phyloP scores from a whole-genome alignment of 2,888 invertebrate genomes.

The Epinotia ramella region DNA sequence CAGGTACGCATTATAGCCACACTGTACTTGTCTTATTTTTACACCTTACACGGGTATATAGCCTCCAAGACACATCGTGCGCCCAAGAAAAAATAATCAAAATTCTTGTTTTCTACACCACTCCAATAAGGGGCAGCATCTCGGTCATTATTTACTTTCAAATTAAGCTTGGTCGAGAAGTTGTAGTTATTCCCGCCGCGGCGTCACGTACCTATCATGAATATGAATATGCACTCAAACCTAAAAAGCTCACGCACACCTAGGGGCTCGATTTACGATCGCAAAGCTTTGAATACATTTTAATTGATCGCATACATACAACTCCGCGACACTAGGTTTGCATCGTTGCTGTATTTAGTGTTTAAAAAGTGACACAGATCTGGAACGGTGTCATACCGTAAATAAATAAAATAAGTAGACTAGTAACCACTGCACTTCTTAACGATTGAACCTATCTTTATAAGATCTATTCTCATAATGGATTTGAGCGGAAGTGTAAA shows the following conservation, averaged over 20 bases:
- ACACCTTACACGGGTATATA: constrained; percentile 1
- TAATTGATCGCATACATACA: constrained; percentile 36
- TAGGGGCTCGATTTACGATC: constrained; percentile 38
- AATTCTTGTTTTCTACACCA: constrained; percentile 54
- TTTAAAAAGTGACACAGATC: constrained; percentile 6
- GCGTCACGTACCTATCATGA: constrained; percentile 54
- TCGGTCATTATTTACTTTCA: constrained; percentile 68
- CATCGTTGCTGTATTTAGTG: background rate
- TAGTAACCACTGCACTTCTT: background rate
- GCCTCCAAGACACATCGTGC: constrained; percentile 22
- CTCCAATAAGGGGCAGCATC: constrained; percentile 59
- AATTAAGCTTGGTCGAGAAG: constrained; percentile 64
- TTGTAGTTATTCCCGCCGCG: constrained; percentile 58
- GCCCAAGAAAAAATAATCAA: constrained; percentile 37
- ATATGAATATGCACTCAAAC: constrained; percentile 44
- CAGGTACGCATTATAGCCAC: constrained; percentile 3
- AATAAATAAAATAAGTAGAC: background rate
- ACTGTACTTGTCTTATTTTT: constrained; percentile 8
- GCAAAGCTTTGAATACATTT: constrained; percentile 39
- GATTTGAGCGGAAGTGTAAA: constrained; percentile 20
- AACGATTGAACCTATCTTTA: constrained; percentile 18
- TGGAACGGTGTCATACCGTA: background rate
- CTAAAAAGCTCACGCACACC: constrained; percentile 41
- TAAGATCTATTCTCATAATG: constrained; percentile 16
- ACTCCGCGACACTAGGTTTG: constrained; percentile 21